Base-by-base conservation (phyloP, 1,140 invertebrate genomes). In the Prorops nasuta region DNA sequence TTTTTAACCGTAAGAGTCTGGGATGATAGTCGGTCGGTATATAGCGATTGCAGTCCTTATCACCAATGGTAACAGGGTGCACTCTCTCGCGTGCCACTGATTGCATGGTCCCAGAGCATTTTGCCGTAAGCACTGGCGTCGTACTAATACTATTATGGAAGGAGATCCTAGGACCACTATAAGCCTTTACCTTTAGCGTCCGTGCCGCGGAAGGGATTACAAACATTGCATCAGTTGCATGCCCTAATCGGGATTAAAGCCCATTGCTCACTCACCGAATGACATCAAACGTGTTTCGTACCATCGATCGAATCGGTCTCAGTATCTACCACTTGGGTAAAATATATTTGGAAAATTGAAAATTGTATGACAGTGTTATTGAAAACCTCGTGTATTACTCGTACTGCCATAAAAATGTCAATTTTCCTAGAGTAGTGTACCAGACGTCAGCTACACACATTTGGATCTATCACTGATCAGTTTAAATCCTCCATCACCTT, bases 51-150 rank as follows among this genome's bases (percentile, higher is more conserved):
- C 53, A 63, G 61, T 58, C 60, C 66, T 69, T 64, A 63, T 64
- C 54, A 54, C 35, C 49, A 40, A 39, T 51, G 48, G 55, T 57
- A 69, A 66, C 62, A 63, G 54, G 61, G 50, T 47, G 51, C 55
- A 53, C 54, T 65, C 58, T n/a, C n/a, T 73, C 60, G 67, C 58
- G 59, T 65, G 60, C 44, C 59, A 57, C 58, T 66, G 65, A 71
- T 73, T 66, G 64, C 62, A 65, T 56, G 62, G 59, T 63, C 64
- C 58, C 48, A 58, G 58, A 42, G 52, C 58, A 51, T 62, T 64
- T 55, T 64, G 63, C 54, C 57, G 58, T 64, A 49, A 66, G 60
- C 52, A 55, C 45, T 47, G 58, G 53, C 57, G 57, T 58, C 60
- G 32, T 41, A 61, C 62, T 64, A 71, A 71, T 70, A 63, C 56